phyloP scores from a whole-genome alignment of 2,113 vertebrate genomes.

The Lepus americanus region DNA sequence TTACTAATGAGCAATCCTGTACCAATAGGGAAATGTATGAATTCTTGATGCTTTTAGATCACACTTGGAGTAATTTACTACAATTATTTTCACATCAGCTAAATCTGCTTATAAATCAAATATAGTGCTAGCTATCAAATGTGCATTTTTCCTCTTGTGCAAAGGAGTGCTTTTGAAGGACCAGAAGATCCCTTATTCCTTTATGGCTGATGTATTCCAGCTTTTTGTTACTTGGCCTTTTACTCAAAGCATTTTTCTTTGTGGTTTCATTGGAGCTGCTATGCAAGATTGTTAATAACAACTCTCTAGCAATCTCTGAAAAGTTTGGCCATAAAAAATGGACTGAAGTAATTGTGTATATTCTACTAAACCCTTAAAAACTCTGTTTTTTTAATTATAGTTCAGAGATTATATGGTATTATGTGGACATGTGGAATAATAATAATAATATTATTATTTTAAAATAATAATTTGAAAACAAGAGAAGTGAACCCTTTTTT shows the following conservation, averaged over 20 bases:
- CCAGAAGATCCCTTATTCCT: neutral
- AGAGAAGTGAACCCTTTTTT: neutral
- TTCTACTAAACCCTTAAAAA: neutral
- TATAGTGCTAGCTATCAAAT: slow-evolving; percentile 3
- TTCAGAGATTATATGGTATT: neutral
- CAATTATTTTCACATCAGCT: slow-evolving; percentile 62
- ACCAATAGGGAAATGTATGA: neutral
- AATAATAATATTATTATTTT: neutral
- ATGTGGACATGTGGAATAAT: neutral
- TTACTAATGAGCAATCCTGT: slow-evolving; percentile 45
- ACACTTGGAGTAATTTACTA: slow-evolving; percentile 59
- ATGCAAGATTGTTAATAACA: neutral
- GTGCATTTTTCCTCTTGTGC: neutral
- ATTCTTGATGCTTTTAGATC: slow-evolving; percentile 65
- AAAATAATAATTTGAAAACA: neutral
- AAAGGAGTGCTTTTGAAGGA: slow-evolving; percentile 8
- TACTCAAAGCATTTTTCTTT: neutral
- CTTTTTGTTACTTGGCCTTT: slow-evolving; percentile 16
- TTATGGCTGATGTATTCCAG: neutral
- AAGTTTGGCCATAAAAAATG: neutral
- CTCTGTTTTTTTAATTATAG: neutral
- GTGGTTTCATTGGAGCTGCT: neutral
- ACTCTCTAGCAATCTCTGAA: neutral
- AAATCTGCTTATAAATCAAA: slow-evolving; percentile 72
- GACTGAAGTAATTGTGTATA: neutral